Evolutionary conservation across 1,140 invertebrate species (phyloP).

Genomic region (Zelostemma sp.): DNA sequence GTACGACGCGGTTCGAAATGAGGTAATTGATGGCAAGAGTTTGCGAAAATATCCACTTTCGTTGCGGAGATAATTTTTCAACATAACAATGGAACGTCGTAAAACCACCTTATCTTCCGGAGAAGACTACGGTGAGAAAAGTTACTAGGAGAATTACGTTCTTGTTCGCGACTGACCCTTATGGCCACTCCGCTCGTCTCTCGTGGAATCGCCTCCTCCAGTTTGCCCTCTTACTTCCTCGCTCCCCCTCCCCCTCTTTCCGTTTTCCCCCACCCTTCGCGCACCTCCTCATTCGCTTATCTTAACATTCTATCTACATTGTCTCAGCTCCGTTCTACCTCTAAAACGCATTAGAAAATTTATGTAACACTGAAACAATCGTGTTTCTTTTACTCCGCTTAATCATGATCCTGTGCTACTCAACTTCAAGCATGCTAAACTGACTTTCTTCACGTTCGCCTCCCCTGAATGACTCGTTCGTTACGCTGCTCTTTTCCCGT

Average conservation of each 20-base stretch:
- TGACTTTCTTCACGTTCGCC: slow-evolving; percentile 27
- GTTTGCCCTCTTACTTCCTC: slow-evolving; percentile 10
- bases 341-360: slow-evolving; percentile 41
- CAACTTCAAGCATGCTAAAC: slow-evolving; percentile 18
- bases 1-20: no score
- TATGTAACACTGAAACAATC: slow-evolving; percentile 53
- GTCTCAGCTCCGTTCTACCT: slow-evolving; percentile 57
- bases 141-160: slow-evolving; percentile 51
- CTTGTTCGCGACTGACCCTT: slow-evolving; percentile 54
- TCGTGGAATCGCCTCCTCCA: slow-evolving; percentile 40
- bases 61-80: slow-evolving; percentile 26
- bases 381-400: slow-evolving; percentile 44
- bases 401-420: slow-evolving; percentile 23
- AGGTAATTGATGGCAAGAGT: slow-evolving; percentile 11
- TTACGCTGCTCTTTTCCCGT: slow-evolving; percentile 33
- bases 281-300: slow-evolving; percentile 53
- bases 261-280: slow-evolving; percentile 18
- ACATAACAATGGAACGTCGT: slow-evolving; percentile 31
- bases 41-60: background rate
- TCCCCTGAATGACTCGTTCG: slow-evolving; percentile 11
- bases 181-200: slow-evolving; percentile 31
- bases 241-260: slow-evolving; percentile 7
- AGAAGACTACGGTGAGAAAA: slow-evolving; percentile 29
- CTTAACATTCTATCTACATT: slow-evolving; percentile 68
- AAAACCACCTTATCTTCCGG: slow-evolving; percentile 53